These are phyloP conservation scores for Hyphantria cunea DNA, from an alignment of 1,140 invertebrate species.

Conservation along the genomic window DNA sequence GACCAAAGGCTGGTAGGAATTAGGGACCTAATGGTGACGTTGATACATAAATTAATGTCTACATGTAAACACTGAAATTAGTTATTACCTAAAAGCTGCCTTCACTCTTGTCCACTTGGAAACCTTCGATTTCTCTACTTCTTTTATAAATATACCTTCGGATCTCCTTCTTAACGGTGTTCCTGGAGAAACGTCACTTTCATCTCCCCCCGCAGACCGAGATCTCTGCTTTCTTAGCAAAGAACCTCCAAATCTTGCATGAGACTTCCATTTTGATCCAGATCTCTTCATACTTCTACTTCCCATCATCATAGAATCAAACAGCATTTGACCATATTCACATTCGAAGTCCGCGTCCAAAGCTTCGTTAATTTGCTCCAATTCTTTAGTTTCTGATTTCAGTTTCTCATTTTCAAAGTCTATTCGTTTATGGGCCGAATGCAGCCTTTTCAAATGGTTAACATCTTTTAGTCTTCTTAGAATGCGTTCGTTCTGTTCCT, in stretches of 20 bases:
- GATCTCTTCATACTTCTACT: conserved; percentile 75
- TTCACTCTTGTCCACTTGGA: conserved; percentile 93
- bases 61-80: not conserved
- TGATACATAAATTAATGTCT: too few relatives aligned
- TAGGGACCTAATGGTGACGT: too few relatives aligned
- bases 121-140: conserved; percentile 82
- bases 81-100: conserved; percentile 88
- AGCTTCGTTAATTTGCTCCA: conserved; percentile 70
- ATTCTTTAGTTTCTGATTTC: conserved; percentile 61
- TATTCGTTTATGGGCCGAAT: conserved; percentile 82
- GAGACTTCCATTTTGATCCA: conserved; percentile 75
- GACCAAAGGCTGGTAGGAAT: too few relatives aligned
- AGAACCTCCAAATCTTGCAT: conserved; percentile 72
- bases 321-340: conserved; percentile 83
- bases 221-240: conserved; percentile 76
- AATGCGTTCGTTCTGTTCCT: conserved; percentile 87
- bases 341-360: conserved; percentile 81
- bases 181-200: conserved; percentile 64
- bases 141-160: conserved; percentile 65
- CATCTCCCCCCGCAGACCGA: conserved; percentile 76
- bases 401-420: conserved; percentile 66
- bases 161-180: conserved; percentile 68
- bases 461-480: conserved; percentile 87
- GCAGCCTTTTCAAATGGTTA: conserved; percentile 86
- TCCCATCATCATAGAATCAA: conserved; percentile 80